Conservation (phyloP, 2,797 vertebrate genomes). For the Emys orbicularis region DNA sequence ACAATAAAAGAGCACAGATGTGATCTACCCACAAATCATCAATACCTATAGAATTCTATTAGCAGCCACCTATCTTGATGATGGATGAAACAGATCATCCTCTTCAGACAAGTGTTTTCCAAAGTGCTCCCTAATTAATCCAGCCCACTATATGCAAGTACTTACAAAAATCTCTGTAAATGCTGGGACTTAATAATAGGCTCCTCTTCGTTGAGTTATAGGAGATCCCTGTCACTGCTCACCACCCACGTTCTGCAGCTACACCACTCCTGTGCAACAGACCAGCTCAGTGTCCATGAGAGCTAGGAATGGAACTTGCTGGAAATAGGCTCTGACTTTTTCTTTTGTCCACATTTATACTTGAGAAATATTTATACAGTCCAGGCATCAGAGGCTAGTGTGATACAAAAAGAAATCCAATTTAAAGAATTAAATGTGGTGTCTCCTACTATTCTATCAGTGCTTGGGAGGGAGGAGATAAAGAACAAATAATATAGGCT, state of each 20-base stretch:
- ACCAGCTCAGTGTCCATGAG: not conserved
- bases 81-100: not conserved
- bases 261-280: slow-evolving; percentile 9
- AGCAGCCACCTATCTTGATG: not conserved
- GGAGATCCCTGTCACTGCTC: not conserved
- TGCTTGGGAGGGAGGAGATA: not conserved
- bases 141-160: fast-evolving
- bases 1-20: not conserved
- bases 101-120: not conserved
- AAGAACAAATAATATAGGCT: not conserved
- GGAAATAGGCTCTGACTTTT: not conserved
- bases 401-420: not conserved
- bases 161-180: not conserved
- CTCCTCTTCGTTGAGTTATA: fast-evolving
- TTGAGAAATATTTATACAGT: fast-evolving
- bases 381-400: not conserved
- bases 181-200: not conserved
- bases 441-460: not conserved
- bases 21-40: not conserved
- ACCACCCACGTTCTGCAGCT: not conserved
- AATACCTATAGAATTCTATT: not conserved
- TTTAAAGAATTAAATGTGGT: not conserved
- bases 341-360: not conserved
- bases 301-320: fast-evolving
- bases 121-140: not conserved